phyloP scores from a whole-genome alignment of 2,888 invertebrate species.

The Ryuthela nishihirai region DNA sequence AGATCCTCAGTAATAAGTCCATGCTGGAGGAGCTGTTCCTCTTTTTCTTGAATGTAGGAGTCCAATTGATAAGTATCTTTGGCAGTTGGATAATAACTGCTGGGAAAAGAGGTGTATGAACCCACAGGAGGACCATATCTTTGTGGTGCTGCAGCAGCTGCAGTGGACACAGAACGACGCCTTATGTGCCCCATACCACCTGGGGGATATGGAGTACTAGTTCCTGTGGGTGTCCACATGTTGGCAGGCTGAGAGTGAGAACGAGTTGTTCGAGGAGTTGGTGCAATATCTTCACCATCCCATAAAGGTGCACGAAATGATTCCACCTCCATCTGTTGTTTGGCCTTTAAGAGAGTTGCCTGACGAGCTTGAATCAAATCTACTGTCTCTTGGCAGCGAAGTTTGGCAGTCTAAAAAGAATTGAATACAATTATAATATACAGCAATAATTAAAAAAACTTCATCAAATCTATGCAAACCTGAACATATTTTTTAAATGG shows the following conservation, averaged over 20 bases:
- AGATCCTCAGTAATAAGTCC: slow-evolving; percentile 45
- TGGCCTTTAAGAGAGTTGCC: slow-evolving; percentile 45
- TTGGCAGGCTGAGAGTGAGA: slow-evolving; percentile 27
- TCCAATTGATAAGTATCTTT: slow-evolving; percentile 31
- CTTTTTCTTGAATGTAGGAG: slow-evolving; percentile 41
- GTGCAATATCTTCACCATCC: slow-evolving; percentile 29
- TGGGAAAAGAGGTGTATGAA: slow-evolving; percentile 36
- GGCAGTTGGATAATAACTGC: slow-evolving; percentile 23
- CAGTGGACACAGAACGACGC: slow-evolving; percentile 18
- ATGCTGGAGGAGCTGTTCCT: slow-evolving; percentile 44
- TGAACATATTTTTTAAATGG: too few relatives aligned
- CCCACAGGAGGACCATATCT: slow-evolving; percentile 32
- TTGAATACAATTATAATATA: background rate
- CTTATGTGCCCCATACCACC: slow-evolving; percentile 10
- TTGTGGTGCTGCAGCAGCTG: slow-evolving; percentile 13
- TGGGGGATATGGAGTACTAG: slow-evolving; percentile 22
- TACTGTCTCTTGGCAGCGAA: slow-evolving; percentile 55
- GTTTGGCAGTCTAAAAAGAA: slow-evolving; percentile 51
- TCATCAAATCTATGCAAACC: background rate
- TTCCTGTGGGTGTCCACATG: slow-evolving; percentile 22
- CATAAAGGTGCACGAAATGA: slow-evolving; percentile 19
- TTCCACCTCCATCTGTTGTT: slow-evolving; percentile 43
- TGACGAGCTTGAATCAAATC: slow-evolving; percentile 49
- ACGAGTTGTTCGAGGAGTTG: slow-evolving; percentile 25
- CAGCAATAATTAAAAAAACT: too few relatives aligned